Evolutionary conservation across 2,888 invertebrate species (phyloP), one percentile per base, ranked within the genome.

Genomic region (Drosophila atripex): DNA sequence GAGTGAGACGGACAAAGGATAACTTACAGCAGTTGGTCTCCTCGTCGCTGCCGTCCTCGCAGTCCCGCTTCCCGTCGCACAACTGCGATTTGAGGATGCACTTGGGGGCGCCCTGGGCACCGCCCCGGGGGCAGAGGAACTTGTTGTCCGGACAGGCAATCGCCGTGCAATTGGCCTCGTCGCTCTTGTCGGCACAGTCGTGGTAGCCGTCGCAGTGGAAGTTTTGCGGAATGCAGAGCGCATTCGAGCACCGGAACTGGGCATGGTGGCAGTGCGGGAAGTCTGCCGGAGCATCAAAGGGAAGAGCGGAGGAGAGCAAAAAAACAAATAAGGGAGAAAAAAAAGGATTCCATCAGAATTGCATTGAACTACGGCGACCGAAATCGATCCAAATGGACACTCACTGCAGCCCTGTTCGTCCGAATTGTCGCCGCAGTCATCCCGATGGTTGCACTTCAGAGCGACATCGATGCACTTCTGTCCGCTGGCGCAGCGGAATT

Each of bases 161-260:
- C 60, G 95, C 94, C 11, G 96, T 96, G 92, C 97, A 97, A 93
- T 97, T 96, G 76, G 94, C 94, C 89, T 98, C 97, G 90, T 97
- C 97, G 12, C 96, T 96, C 38, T 96, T 96, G 89, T 99, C 99
- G 0, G 95, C 94, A 92, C 99, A 99, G 92, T 99, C 99, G 72
- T 95, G 93, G 92, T 96, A 96, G 25, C 97, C 96, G 74, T 92
- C 92, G 92, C 97, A 97, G 90, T 95, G 96, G 92, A 95, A 97
- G 51, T 94, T 94, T 52, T 94, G 94, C 0, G 98, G 98, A 85
- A 99, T 98, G 92, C 99, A 99, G 11, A 98, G 93, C 0, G 96
- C 96, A 92, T 98, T 98, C 76, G 95, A 95, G 92, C 98, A 98
- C 38, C 97, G 94, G 92, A 98, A 98, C 92, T 98, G 98, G 1